These are phyloP conservation scores for Ptiloglossa arizonensis DNA, from an alignment of 1,140 invertebrate species.

Conservation along the genomic window DNA sequence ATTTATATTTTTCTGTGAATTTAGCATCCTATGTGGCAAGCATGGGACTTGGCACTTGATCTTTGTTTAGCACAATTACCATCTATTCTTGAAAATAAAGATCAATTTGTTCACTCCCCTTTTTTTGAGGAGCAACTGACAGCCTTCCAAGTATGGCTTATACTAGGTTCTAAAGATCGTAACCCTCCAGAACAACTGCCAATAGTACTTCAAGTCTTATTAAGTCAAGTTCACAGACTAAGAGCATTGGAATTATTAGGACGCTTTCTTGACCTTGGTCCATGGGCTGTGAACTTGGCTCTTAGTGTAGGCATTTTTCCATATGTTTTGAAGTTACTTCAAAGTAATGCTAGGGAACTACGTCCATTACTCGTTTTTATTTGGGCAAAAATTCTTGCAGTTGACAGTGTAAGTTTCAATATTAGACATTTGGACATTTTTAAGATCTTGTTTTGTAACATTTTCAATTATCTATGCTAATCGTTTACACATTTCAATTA, in stretches of 20 bases:
- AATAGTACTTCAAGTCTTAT: slow-evolving; percentile 97
- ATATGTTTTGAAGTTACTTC: slow-evolving; percentile 97
- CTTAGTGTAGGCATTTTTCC: slow-evolving; percentile 99
- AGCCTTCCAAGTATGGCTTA: slow-evolving; percentile 98
- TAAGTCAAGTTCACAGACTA: slow-evolving; percentile 98
- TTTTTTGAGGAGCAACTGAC: slow-evolving; percentile 99
- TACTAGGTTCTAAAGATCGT: slow-evolving; percentile 89
- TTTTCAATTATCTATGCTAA: slow-evolving; percentile 33
- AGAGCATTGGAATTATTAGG: slow-evolving; percentile 96
- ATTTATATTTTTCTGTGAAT: slow-evolving; percentile 57
- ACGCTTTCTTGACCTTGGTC: slow-evolving; percentile 97
- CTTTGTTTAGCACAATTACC: slow-evolving; percentile 95
- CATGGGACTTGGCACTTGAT: slow-evolving; percentile 98
- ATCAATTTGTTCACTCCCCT: slow-evolving; percentile 89
- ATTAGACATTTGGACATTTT: background rate
- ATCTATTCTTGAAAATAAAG: slow-evolving; percentile 85
- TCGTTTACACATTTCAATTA: slow-evolving; percentile 68
- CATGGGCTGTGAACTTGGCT: slow-evolving; percentile 98
- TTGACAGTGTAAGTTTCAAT: slow-evolving; percentile 91
- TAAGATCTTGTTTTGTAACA: background rate
- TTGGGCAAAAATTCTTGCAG: slow-evolving; percentile 99
- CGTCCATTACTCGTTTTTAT: slow-evolving; percentile 97
- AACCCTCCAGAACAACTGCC: slow-evolving; percentile 97
- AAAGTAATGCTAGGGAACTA: slow-evolving; percentile 95
- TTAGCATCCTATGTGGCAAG: slow-evolving; percentile 94